Conservation (phyloP, 2,888 invertebrate species). For the Glomeris marginata region DNA sequence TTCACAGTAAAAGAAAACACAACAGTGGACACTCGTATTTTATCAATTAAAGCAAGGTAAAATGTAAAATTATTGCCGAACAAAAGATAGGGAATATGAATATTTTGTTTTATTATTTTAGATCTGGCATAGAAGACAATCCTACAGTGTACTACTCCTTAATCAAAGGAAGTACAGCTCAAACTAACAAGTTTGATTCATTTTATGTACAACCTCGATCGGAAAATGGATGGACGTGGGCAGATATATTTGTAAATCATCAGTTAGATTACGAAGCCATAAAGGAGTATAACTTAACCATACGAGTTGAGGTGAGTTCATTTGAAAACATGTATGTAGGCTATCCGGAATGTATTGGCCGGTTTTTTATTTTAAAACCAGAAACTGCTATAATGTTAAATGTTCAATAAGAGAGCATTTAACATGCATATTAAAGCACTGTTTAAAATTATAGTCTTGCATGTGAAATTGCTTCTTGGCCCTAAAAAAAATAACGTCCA, state of each 20-base stretch:
- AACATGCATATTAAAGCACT: too few relatives aligned
- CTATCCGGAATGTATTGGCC: too few relatives aligned
- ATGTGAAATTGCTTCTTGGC: too few relatives aligned
- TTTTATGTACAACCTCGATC: conserved; percentile 89
- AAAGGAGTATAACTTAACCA: conserved; percentile 87
- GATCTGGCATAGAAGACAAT: conserved; percentile 91
- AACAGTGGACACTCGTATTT: conserved; percentile 94
- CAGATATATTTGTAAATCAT: conserved; percentile 80
- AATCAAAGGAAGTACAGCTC: conserved; percentile 90
- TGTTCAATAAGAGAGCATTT: too few relatives aligned
- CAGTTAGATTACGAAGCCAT: conserved; percentile 88
- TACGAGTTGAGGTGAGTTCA: conserved; percentile 74
- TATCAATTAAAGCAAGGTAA: conserved; percentile 98
- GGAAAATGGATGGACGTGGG: conserved; percentile 86
- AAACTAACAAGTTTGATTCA: conserved; percentile 89
- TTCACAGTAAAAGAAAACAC: conserved; percentile 96
- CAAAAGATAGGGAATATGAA: neutral
- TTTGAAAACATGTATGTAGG: too few relatives aligned
- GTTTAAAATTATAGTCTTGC: too few relatives aligned
- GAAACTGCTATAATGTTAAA: too few relatives aligned
- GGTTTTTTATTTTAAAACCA: too few relatives aligned
- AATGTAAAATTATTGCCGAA: conserved; percentile 30
- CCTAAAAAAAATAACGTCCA: too few relatives aligned
- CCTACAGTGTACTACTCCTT: conserved; percentile 89
- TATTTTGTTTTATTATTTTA: conserved; percentile 30